A percentile compares a stretch with the other conserved stretches of the same genome.
These are phyloP conservation scores for Melieria picta DNA, from an alignment of 2,888 invertebrate genomes.

Conservation along the genomic window DNA sequence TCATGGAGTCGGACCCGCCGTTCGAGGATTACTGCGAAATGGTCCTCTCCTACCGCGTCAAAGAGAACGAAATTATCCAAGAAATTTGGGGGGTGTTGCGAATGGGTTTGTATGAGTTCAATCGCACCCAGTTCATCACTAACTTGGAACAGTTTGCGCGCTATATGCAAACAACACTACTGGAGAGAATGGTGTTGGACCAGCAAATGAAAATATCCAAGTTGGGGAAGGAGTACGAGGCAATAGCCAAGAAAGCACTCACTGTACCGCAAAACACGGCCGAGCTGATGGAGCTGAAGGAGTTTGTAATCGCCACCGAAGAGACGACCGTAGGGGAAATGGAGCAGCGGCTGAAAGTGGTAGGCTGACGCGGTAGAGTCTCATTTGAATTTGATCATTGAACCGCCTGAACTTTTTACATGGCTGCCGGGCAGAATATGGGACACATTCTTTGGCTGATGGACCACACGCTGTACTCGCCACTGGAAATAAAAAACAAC, in stretches of 20 bases:
- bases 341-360: conserved; percentile 78
- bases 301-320: conserved; percentile 80
- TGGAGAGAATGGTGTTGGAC: conserved; percentile 80
- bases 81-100: conserved; percentile 72
- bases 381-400: background rate
- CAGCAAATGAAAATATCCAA: conserved; percentile 82
- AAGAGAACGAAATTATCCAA: conserved; percentile 72
- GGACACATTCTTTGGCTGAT: conserved; percentile 83
- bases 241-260: conserved; percentile 80
- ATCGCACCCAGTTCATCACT: conserved; percentile 80
- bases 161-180: conserved; percentile 74
- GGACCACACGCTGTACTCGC: conserved; percentile 82
- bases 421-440: conserved; percentile 64
- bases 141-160: conserved; percentile 76
- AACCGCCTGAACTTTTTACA: background rate
- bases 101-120: conserved; percentile 87
- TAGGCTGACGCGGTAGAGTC: conserved; percentile 48
- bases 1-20: conserved; percentile 73
- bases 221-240: conserved; percentile 87
- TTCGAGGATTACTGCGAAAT: conserved; percentile 74
- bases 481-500: conserved; percentile 88
- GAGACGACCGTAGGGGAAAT: conserved; percentile 75
- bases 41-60: conserved; percentile 72
- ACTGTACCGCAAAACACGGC: conserved; percentile 85
- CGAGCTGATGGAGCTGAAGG: conserved; percentile 84